These are phyloP conservation scores for Anthopleura xanthogrammica DNA, from an alignment of 92 coral and sea anemone species.

Conservation along the genomic window DNA sequence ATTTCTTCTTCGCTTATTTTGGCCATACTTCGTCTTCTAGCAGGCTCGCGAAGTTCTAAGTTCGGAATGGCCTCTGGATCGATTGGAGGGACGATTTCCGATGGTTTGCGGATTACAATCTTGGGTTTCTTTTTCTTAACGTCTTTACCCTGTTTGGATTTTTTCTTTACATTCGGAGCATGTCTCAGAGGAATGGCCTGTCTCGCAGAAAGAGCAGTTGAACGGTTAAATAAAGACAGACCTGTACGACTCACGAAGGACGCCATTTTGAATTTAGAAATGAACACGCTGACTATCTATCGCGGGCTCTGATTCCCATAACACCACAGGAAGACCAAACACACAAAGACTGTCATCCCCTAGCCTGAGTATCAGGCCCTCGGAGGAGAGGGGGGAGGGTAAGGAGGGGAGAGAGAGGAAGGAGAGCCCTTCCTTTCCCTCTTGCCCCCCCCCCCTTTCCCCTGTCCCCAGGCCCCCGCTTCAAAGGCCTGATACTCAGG, in stretches of 20 bases:
- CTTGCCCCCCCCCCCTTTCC: no score
- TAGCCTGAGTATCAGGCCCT: neutral
- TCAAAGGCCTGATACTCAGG: no score
- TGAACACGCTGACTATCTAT: slow-evolving; percentile 14
- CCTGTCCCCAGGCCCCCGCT: no score
- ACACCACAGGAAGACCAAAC: neutral
- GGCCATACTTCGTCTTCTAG: slow-evolving; percentile 54
- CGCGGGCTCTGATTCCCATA: slow-evolving; percentile 25
- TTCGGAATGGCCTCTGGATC: slow-evolving; percentile 84
- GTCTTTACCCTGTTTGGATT: slow-evolving; percentile 65
- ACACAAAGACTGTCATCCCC: neutral
- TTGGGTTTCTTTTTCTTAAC: slow-evolving; percentile 49
- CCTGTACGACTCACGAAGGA: slow-evolving; percentile 40
- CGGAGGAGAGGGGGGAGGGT: no score
- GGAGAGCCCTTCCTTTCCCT: no score
- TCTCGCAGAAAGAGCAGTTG: slow-evolving; percentile 73
- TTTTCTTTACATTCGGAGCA: slow-evolving; percentile 82
- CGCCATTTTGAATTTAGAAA: slow-evolving; percentile 76
- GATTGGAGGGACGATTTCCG: slow-evolving; percentile 89
- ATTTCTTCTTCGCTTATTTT: slow-evolving; percentile 66
- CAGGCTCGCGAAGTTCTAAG: slow-evolving; percentile 54
- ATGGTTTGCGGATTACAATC: slow-evolving; percentile 69
- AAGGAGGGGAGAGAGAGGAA: no score
- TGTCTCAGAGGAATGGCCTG: slow-evolving; percentile 75
- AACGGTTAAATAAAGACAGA: slow-evolving; percentile 64